Evolutionary conservation across 2,797 vertebrate species (phyloP).

Genomic region (Ara ararauna): DNA sequence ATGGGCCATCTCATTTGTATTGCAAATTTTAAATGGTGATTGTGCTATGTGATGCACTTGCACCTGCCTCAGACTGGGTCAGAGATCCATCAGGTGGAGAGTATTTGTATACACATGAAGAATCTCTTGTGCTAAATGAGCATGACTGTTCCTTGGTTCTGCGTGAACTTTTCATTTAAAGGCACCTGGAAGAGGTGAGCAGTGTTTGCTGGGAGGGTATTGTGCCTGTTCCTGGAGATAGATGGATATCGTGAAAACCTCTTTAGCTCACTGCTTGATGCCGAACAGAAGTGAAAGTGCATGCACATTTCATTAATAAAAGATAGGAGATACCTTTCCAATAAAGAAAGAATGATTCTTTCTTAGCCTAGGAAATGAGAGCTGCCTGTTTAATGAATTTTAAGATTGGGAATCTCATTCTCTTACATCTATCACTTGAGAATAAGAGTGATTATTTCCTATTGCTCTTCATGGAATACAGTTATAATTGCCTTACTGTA

Average conservation of each 20-base stretch:
- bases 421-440: conserved; percentile 76
- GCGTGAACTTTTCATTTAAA: not conserved
- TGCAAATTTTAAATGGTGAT: not conserved
- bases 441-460: conserved; percentile 82
- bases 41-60: not conserved
- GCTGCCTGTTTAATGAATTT: conserved; percentile 72
- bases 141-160: not conserved
- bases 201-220: not conserved
- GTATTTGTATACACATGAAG: not conserved
- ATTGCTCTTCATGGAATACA: conserved; percentile 78
- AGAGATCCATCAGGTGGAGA: not conserved
- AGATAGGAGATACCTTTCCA: not conserved
- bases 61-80: not conserved
- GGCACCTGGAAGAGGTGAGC: not conserved
- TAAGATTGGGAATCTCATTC: conserved; percentile 74
- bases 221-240: not conserved
- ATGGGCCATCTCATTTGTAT: not conserved
- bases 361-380: conserved; percentile 35
- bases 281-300: not conserved
- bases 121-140: not conserved
- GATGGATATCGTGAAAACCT: not conserved
- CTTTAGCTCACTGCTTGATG: not conserved
- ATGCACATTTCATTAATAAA: not conserved
- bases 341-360: not conserved
- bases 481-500: conserved; percentile 79